Evolutionary conservation across 2,113 vertebrate genomes (phyloP), one percentile per base, ranked within the genome.

Genomic region (Sapajus apella): DNA sequence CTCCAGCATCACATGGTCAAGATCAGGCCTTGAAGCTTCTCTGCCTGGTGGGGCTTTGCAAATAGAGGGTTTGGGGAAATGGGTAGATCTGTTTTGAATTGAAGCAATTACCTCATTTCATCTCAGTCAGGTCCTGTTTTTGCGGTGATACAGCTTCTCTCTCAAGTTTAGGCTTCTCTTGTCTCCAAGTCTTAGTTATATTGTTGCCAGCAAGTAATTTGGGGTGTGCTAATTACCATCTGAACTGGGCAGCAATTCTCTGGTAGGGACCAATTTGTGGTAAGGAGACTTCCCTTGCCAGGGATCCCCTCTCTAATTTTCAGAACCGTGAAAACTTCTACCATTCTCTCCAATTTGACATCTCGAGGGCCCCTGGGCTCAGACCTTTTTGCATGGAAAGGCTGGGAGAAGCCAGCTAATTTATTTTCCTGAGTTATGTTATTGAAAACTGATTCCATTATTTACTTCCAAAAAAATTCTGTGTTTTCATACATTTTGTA

Each of bases 361-460:
- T 85, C 79, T 87, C 64, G 0, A 11, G 64, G 70, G 70, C n/a
- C 86, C 8, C 81, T 25, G 16, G 37, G 47, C 79, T 77, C 85
- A 58, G 88, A 43, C 56, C 45, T 92, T 92, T 50, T 85, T 30
- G 37, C 72, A 27, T n/a, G 37, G 79, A 94, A 92, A 83, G 68
- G 16, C 88, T 73, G 35, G n/a, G 79, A 86, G 61, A 95, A 94
- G 55, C 73, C 47, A 83, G 89, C 58, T 81, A 32, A 92, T 90
- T 97, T 93, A 52, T 91, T 96, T 97, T 92, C 73, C 86, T 35
- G 12, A 90, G 18, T 96, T 91, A 84, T 58, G 3, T 93, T 92
- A 94, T 20, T 30, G 45, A 88, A 97, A 91, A 23, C 73, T 21
- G 40, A 93, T 83, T 93, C 55, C 73, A 58, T 96, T 96, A 86